Percentiles rank a stretch among this genome's conserved stretches.
Evolutionary conservation across 64 coral and sea anemone species (phyloP).

Genomic region (Platygyra sinensis): DNA sequence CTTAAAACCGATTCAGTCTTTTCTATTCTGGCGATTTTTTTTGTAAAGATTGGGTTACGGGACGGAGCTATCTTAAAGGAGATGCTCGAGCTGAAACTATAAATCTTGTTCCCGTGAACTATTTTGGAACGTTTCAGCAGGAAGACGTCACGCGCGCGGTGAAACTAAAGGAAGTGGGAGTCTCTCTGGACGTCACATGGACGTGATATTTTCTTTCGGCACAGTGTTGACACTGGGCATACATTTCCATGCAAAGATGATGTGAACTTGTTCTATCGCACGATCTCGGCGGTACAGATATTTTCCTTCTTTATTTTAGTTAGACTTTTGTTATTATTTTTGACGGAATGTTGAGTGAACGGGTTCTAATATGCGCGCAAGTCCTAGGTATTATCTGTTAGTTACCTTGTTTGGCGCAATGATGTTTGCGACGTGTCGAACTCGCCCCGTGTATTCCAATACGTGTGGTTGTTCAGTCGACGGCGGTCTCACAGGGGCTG

Average conservation of each 20-base stretch:
- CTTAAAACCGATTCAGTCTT: not conserved
- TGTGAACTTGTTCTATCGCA: constrained; percentile 17
- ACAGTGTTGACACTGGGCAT: not conserved
- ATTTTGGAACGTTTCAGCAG: constrained; percentile 5
- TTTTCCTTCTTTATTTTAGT: constrained; percentile 33
- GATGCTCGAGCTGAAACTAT: not conserved
- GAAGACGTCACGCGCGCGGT: not conserved
- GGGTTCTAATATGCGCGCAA: not conserved
- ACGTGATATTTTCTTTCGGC: constrained; percentile 18
- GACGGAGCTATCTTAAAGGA: not conserved
- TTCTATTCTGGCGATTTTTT: not conserved
- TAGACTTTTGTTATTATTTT: not conserved
- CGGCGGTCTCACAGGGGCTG: constrained; percentile 60
- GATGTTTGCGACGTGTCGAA: constrained; percentile 20
- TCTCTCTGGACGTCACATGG: constrained; percentile 21
- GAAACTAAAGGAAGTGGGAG: constrained; percentile 13
- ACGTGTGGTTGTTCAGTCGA: constrained; percentile 90
- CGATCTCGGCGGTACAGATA: not conserved
- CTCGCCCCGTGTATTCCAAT: constrained; percentile 64
- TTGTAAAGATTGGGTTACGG: not conserved
- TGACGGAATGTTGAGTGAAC: not conserved
- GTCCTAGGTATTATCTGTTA: not conserved
- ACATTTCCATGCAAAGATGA: constrained; percentile 24
- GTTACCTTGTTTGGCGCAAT: not conserved
- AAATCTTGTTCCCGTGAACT: constrained; percentile 7